Percentiles rank a stretch among this genome's conserved stretches.
Conservation (phyloP, 2,113 vertebrate genomes). For the Anolis carolinensis region DNA sequence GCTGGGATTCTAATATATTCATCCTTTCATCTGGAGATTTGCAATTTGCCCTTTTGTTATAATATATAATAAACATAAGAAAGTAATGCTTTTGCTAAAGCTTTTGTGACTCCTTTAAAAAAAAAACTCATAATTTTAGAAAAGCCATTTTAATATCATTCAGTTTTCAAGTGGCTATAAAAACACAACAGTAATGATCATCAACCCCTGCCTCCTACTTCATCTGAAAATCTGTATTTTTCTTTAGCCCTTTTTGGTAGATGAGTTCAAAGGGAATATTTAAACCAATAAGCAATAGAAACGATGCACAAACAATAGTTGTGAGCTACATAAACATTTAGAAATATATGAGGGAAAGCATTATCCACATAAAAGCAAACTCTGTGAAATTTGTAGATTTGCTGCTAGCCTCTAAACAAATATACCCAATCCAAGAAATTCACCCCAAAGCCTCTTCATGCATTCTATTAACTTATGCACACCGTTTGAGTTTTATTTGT, state of each 20-base stretch:
- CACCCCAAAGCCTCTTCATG: slow-evolving; percentile 18
- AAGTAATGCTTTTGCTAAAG: slow-evolving; percentile 18
- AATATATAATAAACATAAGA: slow-evolving; percentile 17
- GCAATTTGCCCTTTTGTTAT: not conserved
- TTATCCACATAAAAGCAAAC: slow-evolving; percentile 27
- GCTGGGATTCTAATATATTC: slow-evolving; percentile 13
- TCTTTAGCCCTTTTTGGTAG: slow-evolving; percentile 22
- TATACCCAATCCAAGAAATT: not conserved
- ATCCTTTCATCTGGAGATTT: not conserved
- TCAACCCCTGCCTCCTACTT: slow-evolving; percentile 33
- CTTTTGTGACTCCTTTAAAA: slow-evolving; percentile 5
- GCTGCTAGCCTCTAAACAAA: slow-evolving; percentile 7
- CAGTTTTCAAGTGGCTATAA: slow-evolving; percentile 27
- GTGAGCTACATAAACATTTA: slow-evolving; percentile 24
- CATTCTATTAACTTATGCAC: slow-evolving; percentile 29
- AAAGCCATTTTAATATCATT: slow-evolving; percentile 34
- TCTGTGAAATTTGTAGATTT: slow-evolving; percentile 32
- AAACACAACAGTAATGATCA: slow-evolving; percentile 36
- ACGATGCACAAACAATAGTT: slow-evolving; percentile 26
- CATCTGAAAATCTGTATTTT: slow-evolving; percentile 23
- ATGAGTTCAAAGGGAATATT: slow-evolving; percentile 42
- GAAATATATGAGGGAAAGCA: slow-evolving; percentile 20
- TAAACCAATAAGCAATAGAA: slow-evolving; percentile 28
- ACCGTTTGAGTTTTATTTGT: slow-evolving; percentile 25
- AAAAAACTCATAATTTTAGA: slow-evolving; percentile 42